These are phyloP conservation scores for Molossus molossus DNA, from an alignment of 2,797 vertebrate species.

Conservation along the genomic window DNA sequence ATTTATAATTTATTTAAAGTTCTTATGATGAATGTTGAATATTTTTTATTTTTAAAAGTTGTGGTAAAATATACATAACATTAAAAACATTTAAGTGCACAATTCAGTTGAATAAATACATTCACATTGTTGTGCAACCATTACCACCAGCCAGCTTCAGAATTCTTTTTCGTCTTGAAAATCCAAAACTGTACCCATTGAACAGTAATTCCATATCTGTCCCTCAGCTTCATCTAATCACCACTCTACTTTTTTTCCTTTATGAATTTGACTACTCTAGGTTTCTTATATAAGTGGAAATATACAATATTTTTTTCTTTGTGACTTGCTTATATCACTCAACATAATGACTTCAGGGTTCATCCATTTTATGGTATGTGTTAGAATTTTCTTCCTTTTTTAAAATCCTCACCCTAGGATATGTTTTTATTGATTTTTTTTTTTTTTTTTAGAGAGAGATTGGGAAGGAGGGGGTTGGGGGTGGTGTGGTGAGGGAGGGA, in stretches of 20 bases:
- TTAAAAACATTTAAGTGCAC: not conserved
- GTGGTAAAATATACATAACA: not conserved
- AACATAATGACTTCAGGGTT: too few relatives aligned
- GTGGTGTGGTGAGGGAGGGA: too few relatives aligned
- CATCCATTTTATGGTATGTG: too few relatives aligned
- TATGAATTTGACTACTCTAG: too few relatives aligned
- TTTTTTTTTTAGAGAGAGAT: too few relatives aligned
- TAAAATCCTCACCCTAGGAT: too few relatives aligned
- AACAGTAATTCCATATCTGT: not conserved
- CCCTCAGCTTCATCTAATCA: not conserved
- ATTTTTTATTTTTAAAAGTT: not conserved
- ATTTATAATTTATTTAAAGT: not conserved
- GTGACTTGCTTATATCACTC: too few relatives aligned
- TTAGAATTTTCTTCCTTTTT: too few relatives aligned
- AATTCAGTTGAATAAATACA: not conserved
- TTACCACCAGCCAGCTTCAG: not conserved
- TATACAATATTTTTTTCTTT: too few relatives aligned
- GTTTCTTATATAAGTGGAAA: too few relatives aligned
- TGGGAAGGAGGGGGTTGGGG: too few relatives aligned
- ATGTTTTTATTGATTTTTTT: too few relatives aligned
- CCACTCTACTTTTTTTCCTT: not conserved
- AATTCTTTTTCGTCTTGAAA: not conserved
- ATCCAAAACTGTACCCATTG: not conserved
- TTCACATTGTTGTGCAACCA: not conserved
- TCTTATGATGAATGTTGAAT: not conserved